Evolutionary conservation across 2,113 vertebrate species (phyloP), one percentile per base, ranked within the genome.

Genomic region (Zingel zingel): DNA sequence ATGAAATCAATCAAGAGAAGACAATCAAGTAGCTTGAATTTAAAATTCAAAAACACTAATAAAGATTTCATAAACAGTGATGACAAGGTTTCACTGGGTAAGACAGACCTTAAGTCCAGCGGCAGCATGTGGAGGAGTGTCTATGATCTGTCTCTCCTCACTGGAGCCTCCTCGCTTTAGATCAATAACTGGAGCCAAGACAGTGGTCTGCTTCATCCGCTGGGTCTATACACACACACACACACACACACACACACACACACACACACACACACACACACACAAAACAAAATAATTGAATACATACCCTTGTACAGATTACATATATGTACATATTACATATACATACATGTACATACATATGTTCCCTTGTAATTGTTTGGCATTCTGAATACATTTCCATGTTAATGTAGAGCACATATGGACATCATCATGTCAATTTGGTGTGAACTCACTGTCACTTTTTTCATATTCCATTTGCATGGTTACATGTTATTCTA

Each of bases 151-250:
- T 13, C 97, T 94, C 18, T 99, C 98, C 43, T 99, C 98, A 54
- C 92, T 95, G 69, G 96, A 95, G 72, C 95, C 95, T 0, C 97
- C 98, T 90, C 98, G 94, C 84, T 99, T 99, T 48, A 99, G 92
- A 87, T 99, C 98, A 6, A 99, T 98, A 54, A 99, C 98, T 0
- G 98, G 98, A 61, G 98, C 98, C 66, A 99, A 94, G 25, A 99
- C 98, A 2, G 97, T 97, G 59, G 95, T 97, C 93, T 99, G 98
- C 73, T 98, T 98, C 86, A 96, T 96, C 73, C 97, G 95, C 84
- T 99, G 98, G 43, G 97, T 98, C 98, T 99, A 61, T 12, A 88
- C 3, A 71, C 18, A 85, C 27, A 53, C 43, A 72, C 27, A 76
- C 43, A 68, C 21, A 75, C 12, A 39, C n/a, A n/a, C n/a, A n/a